A percentile compares a stretch with the other conserved stretches of the same genome.
Evolutionary conservation across 1,140 invertebrate species (phyloP).

Genomic region (Cheumatopsyche charites): DNA sequence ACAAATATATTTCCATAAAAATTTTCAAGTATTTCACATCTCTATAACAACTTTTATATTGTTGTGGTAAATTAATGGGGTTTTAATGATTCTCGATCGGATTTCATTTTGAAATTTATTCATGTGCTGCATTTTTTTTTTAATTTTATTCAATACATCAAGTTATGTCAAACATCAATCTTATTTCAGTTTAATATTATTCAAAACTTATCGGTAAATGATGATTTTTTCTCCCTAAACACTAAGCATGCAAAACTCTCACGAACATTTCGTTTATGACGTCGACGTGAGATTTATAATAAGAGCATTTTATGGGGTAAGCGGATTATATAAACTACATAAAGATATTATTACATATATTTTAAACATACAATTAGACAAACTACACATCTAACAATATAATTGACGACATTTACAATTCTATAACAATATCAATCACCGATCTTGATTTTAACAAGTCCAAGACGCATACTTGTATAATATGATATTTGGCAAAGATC

Average conservation of each 20-base stretch:
- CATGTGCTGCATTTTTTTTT: too few relatives aligned
- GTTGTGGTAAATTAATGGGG: too few relatives aligned
- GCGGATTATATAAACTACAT: conserved; percentile 22
- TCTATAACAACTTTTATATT: too few relatives aligned
- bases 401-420: background rate
- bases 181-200: background rate
- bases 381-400: background rate
- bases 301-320: conserved; percentile 21
- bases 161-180: background rate
- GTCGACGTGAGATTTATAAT: conserved; percentile 28
- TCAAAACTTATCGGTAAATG: conserved; percentile 6
- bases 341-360: too few relatives aligned
- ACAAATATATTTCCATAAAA: background rate
- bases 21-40: background rate
- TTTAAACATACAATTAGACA: too few relatives aligned
- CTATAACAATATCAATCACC: background rate
- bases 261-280: conserved; percentile 30
- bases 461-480: background rate
- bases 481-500: conserved; percentile 1
- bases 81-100: too few relatives aligned
- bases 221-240: background rate
- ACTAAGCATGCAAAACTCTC: conserved; percentile 21
- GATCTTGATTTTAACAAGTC: background rate
- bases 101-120: too few relatives aligned
- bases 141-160: too few relatives aligned